Conservation (phyloP, 2,113 vertebrate genomes). For the Dissostichus mawsoni region DNA sequence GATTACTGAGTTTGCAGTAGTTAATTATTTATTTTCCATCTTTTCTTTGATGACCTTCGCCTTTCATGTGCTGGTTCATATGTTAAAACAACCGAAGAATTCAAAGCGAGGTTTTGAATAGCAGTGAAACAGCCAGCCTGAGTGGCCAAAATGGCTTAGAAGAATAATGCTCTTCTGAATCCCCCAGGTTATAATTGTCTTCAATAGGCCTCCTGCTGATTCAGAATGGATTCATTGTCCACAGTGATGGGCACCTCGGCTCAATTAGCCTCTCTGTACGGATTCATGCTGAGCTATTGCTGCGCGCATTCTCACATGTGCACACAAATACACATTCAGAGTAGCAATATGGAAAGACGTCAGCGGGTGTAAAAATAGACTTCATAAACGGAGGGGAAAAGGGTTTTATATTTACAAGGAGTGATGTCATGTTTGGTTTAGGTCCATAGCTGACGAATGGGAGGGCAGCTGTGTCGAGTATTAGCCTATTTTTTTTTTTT, state of each 20-base stretch:
- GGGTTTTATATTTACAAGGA: conserved; percentile 68
- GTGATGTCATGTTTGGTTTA: conserved; percentile 79
- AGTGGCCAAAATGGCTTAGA: conserved; percentile 53
- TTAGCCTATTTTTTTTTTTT: conserved; percentile 48
- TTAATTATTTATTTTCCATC: background rate
- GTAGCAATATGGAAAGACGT: conserved; percentile 41
- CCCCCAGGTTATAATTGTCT: conserved; percentile 75
- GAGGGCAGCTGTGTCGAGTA: conserved; percentile 63
- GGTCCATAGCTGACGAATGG: conserved; percentile 64
- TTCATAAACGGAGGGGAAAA: conserved; percentile 58
- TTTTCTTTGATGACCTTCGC: conserved; percentile 2
- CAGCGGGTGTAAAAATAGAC: conserved; percentile 73
- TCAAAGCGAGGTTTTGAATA: conserved; percentile 41
- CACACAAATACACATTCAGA: background rate
- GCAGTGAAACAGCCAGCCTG: conserved; percentile 37
- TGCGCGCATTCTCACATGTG: conserved; percentile 11
- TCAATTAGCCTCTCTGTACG: conserved; percentile 65
- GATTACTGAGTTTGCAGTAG: background rate
- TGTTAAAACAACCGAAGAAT: conserved; percentile 32
- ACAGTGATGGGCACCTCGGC: conserved; percentile 65
- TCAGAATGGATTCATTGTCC: conserved; percentile 73
- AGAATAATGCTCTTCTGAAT: conserved; percentile 60
- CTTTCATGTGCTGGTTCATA: conserved; percentile 3
- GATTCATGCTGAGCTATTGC: conserved; percentile 56
- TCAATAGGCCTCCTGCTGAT: conserved; percentile 73